Base-by-base conservation (phyloP, 2,888 invertebrate genomes). In the Hypolimnas misippus region DNA sequence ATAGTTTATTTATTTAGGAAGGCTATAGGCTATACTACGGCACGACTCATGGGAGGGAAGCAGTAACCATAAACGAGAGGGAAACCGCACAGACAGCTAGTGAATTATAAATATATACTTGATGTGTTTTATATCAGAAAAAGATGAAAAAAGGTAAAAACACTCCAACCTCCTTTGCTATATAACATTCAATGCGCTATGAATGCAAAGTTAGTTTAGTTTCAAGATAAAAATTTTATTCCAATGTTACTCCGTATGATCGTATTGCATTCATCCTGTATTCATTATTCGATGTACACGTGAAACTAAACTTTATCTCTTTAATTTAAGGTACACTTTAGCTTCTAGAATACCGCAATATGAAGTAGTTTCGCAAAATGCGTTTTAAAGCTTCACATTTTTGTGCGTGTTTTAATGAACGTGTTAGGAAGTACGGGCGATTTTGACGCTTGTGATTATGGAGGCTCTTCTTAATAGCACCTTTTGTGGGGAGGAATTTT, bases 401-500 rank as follows among this genome's bases (percentile, higher is more conserved):
- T 59, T 60, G 64, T 62, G 62, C 64, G 65, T 65, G 65, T 38
- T 58, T 38, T 66, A 63, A 69, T 64, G 65, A 68, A 68, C 58
- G 65, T 62, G 58, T 57, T 14, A 29, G 54, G 58, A 58, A 65
- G 67, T 61, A 65, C 60, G 68, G 62, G 60, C 52, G 68, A 66
- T 62, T 66, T 60, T 64, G 59, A 65, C 67, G 61, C 67, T 60
- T 35, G 54, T 25, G 25, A 57, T 59, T 46, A 46, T 21, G 44
- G 10, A 21, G 33, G 40, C 55, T 63, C 60, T 51, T 53, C 61
- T 66, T 66, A 63, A 62, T 62, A 53, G 55, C 57, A 59, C 62
- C 60, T 63, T 66, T 66, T 59, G 62, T 62, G 62, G 46, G 54
- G 35, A 35, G 46, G 55, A 58, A 56, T 65, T 49, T 49, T n/a